Evolutionary conservation across 1,140 invertebrate species (phyloP), one percentile per base, ranked within the genome.

Genomic region (Lepidostoma basale): DNA sequence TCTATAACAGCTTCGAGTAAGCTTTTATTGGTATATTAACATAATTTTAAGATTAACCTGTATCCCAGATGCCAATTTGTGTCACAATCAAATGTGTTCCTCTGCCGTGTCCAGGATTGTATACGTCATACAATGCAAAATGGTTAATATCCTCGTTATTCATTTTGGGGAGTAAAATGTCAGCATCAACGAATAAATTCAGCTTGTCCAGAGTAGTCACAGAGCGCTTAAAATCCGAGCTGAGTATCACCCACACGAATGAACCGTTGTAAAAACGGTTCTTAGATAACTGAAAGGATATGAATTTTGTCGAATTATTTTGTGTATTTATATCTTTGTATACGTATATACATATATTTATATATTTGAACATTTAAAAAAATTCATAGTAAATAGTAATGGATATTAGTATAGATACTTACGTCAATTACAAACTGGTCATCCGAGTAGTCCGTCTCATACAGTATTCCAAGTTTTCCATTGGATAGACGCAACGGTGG

Each of bases 131-230:
- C 26, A 62, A 45, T 5, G 28, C 40, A 28, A 45, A 16, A 14
- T n/a, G 3, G 14, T 30, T n/a, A 3, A 30, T 60, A 47, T 30
- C 18, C 23, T 45, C 28, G 3, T 22, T 16, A 8, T 6, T 14
- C 0, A 52, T n/a, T n/a, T 39, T 39, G 0, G 47, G 42, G 6
- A 64, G 8, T 16, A 42, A 16, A 16, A 64, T 54, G 26, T 64
- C 62, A 25, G 62, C 44, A 39, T 64, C 47, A 3, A 64, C 45
- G 18, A 39, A 52, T 39, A 64, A 64, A 6, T 54, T 47, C 30
- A 52, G 14, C 14, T 49, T 36, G 12, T 64, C 18, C 5, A 64
- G 18, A 1, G n/a, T n/a, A 16, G 20, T 16, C 14, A 45, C 5
- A 14, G 16, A 6, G 2, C 2, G 14, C 16, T 52, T 25, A 25